Conservation (phyloP, 1,140 invertebrate species). For the Holotrichia oblita region DNA sequence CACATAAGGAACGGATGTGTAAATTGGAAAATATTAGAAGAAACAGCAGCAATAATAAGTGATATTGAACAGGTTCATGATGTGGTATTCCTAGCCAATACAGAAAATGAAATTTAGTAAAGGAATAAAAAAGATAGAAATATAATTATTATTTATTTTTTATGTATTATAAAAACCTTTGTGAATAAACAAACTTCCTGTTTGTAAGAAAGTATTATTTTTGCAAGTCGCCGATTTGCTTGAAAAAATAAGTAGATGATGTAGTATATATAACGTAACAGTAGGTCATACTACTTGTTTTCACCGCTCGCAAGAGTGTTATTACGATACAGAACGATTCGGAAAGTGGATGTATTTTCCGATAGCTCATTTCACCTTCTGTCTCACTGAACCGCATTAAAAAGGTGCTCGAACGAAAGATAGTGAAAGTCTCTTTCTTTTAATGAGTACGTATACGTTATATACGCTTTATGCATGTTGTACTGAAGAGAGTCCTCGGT, state of each 20-base stretch:
- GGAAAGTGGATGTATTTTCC: neutral
- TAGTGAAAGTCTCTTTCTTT: conserved; percentile 4
- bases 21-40: too few species aligned
- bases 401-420: neutral
- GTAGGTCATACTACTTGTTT: neutral
- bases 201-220: neutral
- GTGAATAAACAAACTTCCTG: neutral
- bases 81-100: too few species aligned
- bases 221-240: neutral
- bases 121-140: too few species aligned
- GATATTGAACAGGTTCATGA: too few species aligned
- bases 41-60: too few species aligned
- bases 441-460: neutral
- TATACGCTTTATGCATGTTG: neutral
- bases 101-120: too few species aligned
- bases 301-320: neutral
- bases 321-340: neutral
- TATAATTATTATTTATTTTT: too few species aligned
- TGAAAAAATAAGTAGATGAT: neutral
- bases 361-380: conserved; percentile 7
- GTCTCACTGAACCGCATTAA: neutral
- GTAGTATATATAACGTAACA: neutral
- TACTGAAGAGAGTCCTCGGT: neutral
- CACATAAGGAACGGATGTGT: too few species aligned
- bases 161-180: too few species aligned